These are phyloP conservation scores for Paralvinella palmiformis DNA, from an alignment of 1,140 invertebrate genomes.

Conservation along the genomic window DNA sequence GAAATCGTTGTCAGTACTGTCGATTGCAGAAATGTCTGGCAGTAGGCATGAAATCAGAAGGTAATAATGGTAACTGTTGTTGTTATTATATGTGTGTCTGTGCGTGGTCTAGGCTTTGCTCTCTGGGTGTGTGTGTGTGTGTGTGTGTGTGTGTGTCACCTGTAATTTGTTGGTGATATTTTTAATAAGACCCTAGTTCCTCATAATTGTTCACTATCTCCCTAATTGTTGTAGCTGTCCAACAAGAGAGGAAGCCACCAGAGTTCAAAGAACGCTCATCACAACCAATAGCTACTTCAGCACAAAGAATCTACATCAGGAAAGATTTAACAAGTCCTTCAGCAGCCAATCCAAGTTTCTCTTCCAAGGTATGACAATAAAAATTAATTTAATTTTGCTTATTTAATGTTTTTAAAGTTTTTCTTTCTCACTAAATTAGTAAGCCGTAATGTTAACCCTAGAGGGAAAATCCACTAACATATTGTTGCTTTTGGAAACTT, in stretches of 20 bases:
- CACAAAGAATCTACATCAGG: constrained; percentile 50
- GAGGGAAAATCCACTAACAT: too few relatives aligned
- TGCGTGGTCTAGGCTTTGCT: not conserved
- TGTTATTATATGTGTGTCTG: not conserved
- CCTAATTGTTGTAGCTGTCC: constrained; percentile 54
- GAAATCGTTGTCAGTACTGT: constrained; percentile 94
- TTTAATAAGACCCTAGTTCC: not conserved
- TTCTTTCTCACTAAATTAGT: not conserved
- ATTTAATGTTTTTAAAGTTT: not conserved
- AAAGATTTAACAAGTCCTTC: constrained; percentile 50
- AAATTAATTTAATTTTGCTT: not conserved
- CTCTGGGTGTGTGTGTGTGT: too few relatives aligned
- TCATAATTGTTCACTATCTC: too few relatives aligned
- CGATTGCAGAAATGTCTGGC: constrained; percentile 91
- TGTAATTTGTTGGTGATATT: not conserved
- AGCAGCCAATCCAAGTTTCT: constrained; percentile 46
- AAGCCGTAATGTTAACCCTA: too few relatives aligned
- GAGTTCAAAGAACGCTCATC: constrained; percentile 38
- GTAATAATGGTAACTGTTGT: constrained; percentile 60
- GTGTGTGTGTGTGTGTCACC: not conserved
- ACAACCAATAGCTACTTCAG: constrained; percentile 41
- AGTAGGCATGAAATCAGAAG: constrained; percentile 97
- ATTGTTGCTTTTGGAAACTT: too few relatives aligned
- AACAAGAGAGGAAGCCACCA: constrained; percentile 55
- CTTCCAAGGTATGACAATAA: constrained; percentile 10